These are phyloP conservation scores for human (Homo sapiens) DNA, from an alignment of 2,113 vertebrate species.

Conservation along the genomic window GRCh38 chrX:117153001-117153500, in stretches of 20 bases:
- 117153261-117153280: too few species aligned
- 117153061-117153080: background rate
- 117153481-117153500: too few species aligned
- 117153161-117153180: background rate
- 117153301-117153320: too few species aligned
- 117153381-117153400: too few species aligned
- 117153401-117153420: too few species aligned
- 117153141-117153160: background rate
- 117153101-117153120: background rate
- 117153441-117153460: too few species aligned
- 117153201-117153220: background rate
- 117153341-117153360: too few species aligned
- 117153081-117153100: background rate
- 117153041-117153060: background rate
- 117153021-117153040: background rate
- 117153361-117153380: too few species aligned
- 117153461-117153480: too few species aligned
- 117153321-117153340: too few species aligned
- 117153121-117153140: background rate
- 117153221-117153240: slow-evolving; percentile 4
- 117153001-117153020: background rate
- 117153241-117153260: background rate
- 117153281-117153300: too few species aligned
- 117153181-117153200: background rate
- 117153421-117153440: too few species aligned